Base-by-base conservation (phyloP, 2,888 invertebrate genomes). In the Tenodera sinensis region DNA sequence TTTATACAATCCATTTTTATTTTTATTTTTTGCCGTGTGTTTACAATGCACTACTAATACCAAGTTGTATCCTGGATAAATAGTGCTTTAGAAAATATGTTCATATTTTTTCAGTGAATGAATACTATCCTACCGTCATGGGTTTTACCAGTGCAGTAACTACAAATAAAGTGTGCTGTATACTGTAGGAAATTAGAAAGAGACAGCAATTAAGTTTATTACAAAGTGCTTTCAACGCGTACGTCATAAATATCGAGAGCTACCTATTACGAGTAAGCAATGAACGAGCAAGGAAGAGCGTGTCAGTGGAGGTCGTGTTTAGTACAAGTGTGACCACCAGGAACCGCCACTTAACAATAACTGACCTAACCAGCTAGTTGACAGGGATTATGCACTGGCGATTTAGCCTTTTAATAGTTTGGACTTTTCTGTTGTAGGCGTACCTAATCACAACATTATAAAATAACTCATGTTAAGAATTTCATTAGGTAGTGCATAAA, bases 261-360 rank as follows among this genome's bases (percentile, higher is more conserved):
- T 71, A 71, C 20, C 54, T 71, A 71, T 71, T 42, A 42, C 42
- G 0, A 34, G 6, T 34, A 34, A 34, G 34, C 3, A 34, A 1
- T 34, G 34, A 4, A 1, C 20, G 54, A 54, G 54, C 15, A 54
- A 54, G 54, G 15, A 54, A 34, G 85, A 85, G 85, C 47, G 85
- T 85, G 42, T 42, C 20, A 20, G 54, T 71, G 54, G 28, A 88
- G 20, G 42, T 42, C 88, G 83, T 88, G 89, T 88, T 84, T 88
- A 84, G 84, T 88, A 83, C 30, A 83, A 89, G 83, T 82, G 85
- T 83, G 88, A 88, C 88, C 88, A 54, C 88, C 82, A 89, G 88
- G 83, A 83, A 85, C 85, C 89, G 89, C 85, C 89, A 89, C 88
- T 85, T 83, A 28, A 6, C 88, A 83, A 54, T 71, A 47, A 83